phyloP scores from a whole-genome alignment of 2,888 invertebrate genomes.

The Ectemnius cavifrons region DNA sequence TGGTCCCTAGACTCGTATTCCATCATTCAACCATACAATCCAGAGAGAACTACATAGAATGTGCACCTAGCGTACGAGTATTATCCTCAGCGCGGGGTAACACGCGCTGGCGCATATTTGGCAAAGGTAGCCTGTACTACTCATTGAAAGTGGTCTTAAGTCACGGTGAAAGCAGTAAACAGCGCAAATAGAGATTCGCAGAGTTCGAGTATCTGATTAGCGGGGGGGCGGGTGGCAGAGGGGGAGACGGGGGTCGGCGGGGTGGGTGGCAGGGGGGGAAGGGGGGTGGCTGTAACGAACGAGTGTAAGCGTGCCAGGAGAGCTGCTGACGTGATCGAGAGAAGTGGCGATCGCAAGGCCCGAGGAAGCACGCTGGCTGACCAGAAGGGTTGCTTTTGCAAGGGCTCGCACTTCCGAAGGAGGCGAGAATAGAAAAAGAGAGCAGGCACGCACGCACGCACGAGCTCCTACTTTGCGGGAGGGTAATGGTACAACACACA shows the following conservation, averaged over 20 bases:
- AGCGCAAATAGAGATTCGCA: constrained; percentile 43
- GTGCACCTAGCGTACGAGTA: neutral
- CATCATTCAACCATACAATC: constrained; percentile 7
- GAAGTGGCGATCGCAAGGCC: constrained; percentile 3
- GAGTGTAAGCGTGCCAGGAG: constrained; percentile 2
- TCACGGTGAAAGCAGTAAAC: constrained; percentile 73
- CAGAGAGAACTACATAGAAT: constrained; percentile 11
- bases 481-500: too few relatives aligned
- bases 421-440: neutral
- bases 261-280: too few relatives aligned
- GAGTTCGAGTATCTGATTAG: constrained; percentile 19
- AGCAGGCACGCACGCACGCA: neutral
- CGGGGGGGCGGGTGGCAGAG: too few relatives aligned
- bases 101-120: constrained; percentile 31
- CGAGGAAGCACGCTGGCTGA: neutral
- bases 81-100: constrained; percentile 2
- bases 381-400: too few relatives aligned
- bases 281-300: neutral
- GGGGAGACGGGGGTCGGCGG: too few relatives aligned
- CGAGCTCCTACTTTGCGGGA: neutral
- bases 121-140: constrained; percentile 34
- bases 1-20: too few relatives aligned
- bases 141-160: constrained; percentile 68
- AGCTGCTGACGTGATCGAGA: neutral
- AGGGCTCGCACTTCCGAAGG: neutral